Evolutionary conservation across 2,113 vertebrate species (phyloP).

Genomic region (Cervus canadensis): DNA sequence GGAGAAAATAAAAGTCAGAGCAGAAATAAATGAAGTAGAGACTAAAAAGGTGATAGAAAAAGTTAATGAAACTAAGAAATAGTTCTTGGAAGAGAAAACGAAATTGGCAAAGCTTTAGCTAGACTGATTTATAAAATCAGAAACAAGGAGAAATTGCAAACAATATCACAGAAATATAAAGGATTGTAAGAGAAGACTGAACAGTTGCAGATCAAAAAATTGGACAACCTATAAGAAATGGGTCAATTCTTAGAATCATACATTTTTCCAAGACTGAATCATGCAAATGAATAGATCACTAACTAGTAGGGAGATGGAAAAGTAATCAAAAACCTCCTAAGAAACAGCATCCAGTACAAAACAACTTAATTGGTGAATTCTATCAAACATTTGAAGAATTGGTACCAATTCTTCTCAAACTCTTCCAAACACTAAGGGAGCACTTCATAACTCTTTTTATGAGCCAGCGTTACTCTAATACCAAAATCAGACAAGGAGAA

Average conservation of each 20-base stretch:
- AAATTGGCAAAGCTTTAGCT: background rate
- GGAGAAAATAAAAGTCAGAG: background rate
- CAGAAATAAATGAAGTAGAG: background rate
- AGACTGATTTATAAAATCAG: background rate
- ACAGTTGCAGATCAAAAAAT: background rate
- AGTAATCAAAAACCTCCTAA: background rate
- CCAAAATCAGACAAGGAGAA: background rate
- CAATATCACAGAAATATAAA: background rate
- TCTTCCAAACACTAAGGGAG: background rate
- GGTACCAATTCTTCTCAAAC: background rate
- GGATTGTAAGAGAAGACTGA: background rate
- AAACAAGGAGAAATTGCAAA: background rate
- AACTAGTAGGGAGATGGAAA: background rate
- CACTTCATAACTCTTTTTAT: background rate
- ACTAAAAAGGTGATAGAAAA: background rate
- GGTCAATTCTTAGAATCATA: background rate
- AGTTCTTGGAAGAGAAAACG: background rate
- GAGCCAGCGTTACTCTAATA: background rate
- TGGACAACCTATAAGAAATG: background rate
- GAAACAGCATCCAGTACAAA: background rate
- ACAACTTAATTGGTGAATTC: background rate
- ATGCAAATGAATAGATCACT: background rate
- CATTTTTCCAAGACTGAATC: background rate
- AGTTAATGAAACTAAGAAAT: background rate
- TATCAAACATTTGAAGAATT: background rate